Evolutionary conservation across 1,140 invertebrate genomes (phyloP), one percentile per base, ranked within the genome.

Genomic region (Chionoecetes opilio): DNA sequence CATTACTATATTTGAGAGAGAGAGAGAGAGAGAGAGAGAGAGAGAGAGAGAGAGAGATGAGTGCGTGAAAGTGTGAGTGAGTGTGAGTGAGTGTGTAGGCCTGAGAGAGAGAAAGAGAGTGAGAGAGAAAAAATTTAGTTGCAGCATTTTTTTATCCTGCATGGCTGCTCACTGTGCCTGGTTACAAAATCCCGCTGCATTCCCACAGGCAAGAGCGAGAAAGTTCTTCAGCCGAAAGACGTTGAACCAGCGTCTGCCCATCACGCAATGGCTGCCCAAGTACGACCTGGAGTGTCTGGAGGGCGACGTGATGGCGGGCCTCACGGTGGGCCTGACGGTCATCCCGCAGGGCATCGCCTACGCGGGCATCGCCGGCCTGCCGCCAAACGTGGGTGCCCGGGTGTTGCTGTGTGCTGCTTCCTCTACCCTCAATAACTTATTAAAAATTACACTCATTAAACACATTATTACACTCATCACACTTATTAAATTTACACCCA

Each of bases 291-390:
- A 97, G 17, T 97, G 97, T 96, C 96, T 98, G 2, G 95, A 98
- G 0, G 97, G 98, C 92, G 98, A 99, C 97, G 96, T 98, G n/a
- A 97, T 99, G 41, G 99, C 99, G 87, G 99, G 99, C 0, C 97
- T 99, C 63, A 99, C 98, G 0, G 98, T 99, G 0, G 98, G 98
- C 2, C 97, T 99, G 3, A 99, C 98, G 0, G 98, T 98, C 0
- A 98, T 99, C 96, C 98, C 98, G 0, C 98, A 99, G 97, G 98
- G 98, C 3, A 98, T 99, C 63, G 98, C 98, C 5, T 99, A 99
- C 96, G 98, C 98, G 9, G 97, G 98, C 8, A 97, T 99, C 2
- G 98, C 98, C 38, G 98, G 98, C n/a, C 98, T 75, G 98, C 97
- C 2, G 97, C 98, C 0, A 98, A 99, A 95, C 26, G 96, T 96